These are phyloP conservation scores for Podarcis siculus DNA, from an alignment of 2,797 vertebrate genomes.

Conservation along the genomic window DNA sequence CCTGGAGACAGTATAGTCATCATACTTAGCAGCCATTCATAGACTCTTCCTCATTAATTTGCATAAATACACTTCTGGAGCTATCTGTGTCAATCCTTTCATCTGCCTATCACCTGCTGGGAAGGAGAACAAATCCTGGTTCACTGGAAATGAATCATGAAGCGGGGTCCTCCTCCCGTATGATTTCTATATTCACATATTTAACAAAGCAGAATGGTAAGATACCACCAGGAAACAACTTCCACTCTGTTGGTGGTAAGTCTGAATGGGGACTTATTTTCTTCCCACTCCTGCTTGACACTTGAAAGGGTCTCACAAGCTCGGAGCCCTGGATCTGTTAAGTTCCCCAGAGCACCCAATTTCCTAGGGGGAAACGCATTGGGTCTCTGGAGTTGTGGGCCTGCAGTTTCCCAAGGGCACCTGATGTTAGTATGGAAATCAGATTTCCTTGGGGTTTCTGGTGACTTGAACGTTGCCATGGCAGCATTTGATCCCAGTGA, in stretches of 20 bases:
- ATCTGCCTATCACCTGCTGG: background rate
- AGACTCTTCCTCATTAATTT: background rate
- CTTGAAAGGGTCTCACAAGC: background rate
- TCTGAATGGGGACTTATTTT: background rate
- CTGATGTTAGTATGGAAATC: background rate
- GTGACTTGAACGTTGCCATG: background rate
- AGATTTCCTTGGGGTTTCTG: background rate
- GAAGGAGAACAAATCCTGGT: background rate
- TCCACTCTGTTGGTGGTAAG: background rate
- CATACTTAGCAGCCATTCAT: background rate
- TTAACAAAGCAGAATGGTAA: background rate
- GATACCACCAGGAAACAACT: background rate
- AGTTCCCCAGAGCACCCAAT: too few species aligned
- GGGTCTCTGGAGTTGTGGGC: background rate
- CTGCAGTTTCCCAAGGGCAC: background rate
- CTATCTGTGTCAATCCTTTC: too few species aligned
- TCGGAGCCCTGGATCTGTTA: too few species aligned
- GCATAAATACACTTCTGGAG: background rate
- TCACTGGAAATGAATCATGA: background rate
- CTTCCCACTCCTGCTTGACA: background rate
- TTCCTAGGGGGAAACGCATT: too few species aligned
- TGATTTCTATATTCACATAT: background rate
- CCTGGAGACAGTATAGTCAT: background rate
- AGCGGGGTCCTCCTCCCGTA: background rate
- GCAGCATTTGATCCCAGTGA: background rate